A percentile compares a stretch with the other conserved stretches of the same genome.
These are phyloP conservation scores for Acleris emargana DNA, from an alignment of 2,888 invertebrate genomes.

Conservation along the genomic window DNA sequence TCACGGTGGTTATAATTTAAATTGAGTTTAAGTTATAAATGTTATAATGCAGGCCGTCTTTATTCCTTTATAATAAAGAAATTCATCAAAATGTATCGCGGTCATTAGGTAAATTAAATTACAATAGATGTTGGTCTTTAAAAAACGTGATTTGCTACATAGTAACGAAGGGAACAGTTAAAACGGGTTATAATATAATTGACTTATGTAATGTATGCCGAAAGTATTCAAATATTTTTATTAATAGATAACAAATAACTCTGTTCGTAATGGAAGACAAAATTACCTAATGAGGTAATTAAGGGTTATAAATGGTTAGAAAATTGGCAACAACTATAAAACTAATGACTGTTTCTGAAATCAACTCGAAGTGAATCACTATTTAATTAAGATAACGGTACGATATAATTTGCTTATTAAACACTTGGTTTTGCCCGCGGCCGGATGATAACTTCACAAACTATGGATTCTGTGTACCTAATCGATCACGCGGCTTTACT, in stretches of 20 bases:
- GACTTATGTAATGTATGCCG: background rate
- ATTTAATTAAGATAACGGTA: conserved; percentile 21
- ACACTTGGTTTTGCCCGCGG: background rate
- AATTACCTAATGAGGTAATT: conserved; percentile 30
- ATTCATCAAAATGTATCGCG: no score
- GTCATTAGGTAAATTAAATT: no score
- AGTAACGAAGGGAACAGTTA: background rate
- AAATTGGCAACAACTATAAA: conserved; percentile 34
- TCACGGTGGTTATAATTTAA: no score
- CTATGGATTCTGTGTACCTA: no score
- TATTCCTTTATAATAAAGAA: no score
- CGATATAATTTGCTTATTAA: conserved; percentile 15
- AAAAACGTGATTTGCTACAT: background rate
- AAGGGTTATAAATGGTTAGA: conserved; percentile 32
- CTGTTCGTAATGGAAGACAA: conserved; percentile 14
- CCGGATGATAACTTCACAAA: background rate
- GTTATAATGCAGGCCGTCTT: no score
- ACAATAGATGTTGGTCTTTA: background rate
- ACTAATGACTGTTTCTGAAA: conserved; percentile 22
- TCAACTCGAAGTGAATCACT: conserved; percentile 17
- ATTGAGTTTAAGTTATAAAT: no score
- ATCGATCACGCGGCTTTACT: no score
- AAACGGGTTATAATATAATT: conserved; percentile 14
- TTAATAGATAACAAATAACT: conserved; percentile 24
- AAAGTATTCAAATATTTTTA: conserved; percentile 24